phyloP scores from a whole-genome alignment of 2,888 invertebrate genomes.

The Eupithecia subfuscata region DNA sequence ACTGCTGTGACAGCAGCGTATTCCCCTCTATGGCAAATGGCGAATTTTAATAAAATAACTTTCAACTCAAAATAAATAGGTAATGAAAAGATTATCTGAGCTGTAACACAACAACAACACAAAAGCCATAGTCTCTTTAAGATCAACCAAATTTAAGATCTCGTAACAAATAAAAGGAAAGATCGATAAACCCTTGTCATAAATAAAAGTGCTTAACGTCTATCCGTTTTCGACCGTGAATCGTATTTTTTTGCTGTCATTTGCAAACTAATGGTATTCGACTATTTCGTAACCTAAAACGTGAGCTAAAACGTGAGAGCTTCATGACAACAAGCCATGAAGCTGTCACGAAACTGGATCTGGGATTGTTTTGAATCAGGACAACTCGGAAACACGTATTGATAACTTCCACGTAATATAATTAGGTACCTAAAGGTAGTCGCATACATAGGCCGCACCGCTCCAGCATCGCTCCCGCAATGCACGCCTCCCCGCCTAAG shows the following conservation, averaged over 20 bases:
- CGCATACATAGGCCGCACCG: neutral
- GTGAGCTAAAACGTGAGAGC: neutral
- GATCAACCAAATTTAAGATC: neutral
- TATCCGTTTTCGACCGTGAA: slow-evolving; percentile 11
- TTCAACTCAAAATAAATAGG: neutral
- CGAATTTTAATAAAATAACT: neutral
- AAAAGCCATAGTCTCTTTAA: neutral
- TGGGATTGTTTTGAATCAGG: neutral
- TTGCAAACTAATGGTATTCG: slow-evolving; percentile 24
- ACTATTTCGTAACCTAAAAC: slow-evolving; percentile 8
- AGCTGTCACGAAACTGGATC: neutral
- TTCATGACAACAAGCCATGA: neutral
- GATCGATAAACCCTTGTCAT: neutral
- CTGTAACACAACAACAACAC: neutral
- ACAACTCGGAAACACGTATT: neutral
- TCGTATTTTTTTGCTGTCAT: slow-evolving; percentile 32
- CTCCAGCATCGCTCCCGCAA: neutral
- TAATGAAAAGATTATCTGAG: neutral
- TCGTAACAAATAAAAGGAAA: neutral
- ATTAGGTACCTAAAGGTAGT: neutral
- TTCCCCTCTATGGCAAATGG: too few relatives aligned
- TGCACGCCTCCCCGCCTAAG: neutral
- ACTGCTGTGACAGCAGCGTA: too few relatives aligned
- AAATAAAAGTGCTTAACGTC: neutral
- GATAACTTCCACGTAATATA: neutral